A percentile compares a stretch with the other conserved stretches of the same genome.
phyloP scores from a whole-genome alignment of 2,888 invertebrate species.

The Monopis laevigella region DNA sequence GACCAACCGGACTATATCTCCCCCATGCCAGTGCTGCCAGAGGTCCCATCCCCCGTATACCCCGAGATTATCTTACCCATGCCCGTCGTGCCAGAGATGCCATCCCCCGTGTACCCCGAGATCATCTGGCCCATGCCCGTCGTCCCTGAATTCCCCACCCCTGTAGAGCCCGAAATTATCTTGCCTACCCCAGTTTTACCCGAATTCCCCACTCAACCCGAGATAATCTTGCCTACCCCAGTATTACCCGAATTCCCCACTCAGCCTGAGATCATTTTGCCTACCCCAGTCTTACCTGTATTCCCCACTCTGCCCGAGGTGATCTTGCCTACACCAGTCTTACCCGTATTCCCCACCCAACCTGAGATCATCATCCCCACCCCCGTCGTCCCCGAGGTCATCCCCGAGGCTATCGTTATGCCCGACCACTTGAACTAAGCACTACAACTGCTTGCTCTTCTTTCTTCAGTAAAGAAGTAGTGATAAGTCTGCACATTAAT shows the following conservation, averaged over 20 bases:
- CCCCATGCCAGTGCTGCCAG: no score
- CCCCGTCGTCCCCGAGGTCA: slow-evolving; percentile 11
- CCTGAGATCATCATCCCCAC: slow-evolving; percentile 7
- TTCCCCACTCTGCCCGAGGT: slow-evolving; percentile 9
- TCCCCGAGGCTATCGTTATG: slow-evolving; percentile 8
- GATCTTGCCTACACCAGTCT: slow-evolving; percentile 11
- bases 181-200: slow-evolving; percentile 15
- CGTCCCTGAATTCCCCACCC: slow-evolving; percentile 13
- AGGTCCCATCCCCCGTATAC: no score
- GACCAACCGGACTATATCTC: background rate
- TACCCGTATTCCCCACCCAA: slow-evolving; percentile 9
- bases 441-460: no score
- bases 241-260: slow-evolving; percentile 1
- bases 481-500: no score
- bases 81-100: slow-evolving; percentile 1
- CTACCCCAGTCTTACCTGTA: slow-evolving; percentile 14
- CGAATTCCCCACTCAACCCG: slow-evolving; percentile 12
- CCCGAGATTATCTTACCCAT: slow-evolving; percentile 13
- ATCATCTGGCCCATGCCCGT: background rate
- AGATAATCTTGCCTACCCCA: slow-evolving; percentile 13
- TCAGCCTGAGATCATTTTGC: slow-evolving; percentile 15
- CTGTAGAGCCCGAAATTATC: slow-evolving; percentile 13
- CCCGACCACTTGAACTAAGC: slow-evolving; percentile 8
- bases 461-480: no score
- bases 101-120: no score